Conservation (phyloP, 2,888 invertebrate species). For the Panorpa germanica region DNA sequence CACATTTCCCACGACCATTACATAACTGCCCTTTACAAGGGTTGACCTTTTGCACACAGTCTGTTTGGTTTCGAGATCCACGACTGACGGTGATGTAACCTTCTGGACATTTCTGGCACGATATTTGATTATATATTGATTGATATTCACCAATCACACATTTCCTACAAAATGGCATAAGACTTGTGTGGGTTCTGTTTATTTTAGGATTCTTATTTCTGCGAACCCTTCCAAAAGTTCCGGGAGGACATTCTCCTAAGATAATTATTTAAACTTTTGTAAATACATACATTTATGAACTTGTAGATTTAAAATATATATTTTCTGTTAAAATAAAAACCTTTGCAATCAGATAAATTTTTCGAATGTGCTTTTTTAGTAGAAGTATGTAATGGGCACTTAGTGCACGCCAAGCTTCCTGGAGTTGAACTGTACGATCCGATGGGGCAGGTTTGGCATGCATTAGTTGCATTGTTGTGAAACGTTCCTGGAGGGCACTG, state of each 20-base stretch:
- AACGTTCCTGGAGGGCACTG: conserved; percentile 45
- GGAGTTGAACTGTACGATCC: conserved; percentile 37
- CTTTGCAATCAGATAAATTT: conserved; percentile 30
- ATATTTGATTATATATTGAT: conserved; percentile 30
- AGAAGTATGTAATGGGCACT: conserved; percentile 35
- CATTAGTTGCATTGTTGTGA: conserved; percentile 29
- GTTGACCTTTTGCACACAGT: conserved; percentile 26
- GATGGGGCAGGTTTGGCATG: conserved; percentile 36
- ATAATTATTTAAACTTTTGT: conserved; percentile 5
- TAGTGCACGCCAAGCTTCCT: conserved; percentile 31
- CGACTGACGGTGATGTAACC: conserved; percentile 26
- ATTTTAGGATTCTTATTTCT: conserved; percentile 18
- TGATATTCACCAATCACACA: conserved; percentile 41
- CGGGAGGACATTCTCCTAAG: conserved; percentile 34
- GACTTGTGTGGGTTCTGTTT: conserved; percentile 21
- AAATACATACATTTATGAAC: not conserved
- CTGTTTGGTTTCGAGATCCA: conserved; percentile 21
- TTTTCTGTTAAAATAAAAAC: too few relatives aligned
- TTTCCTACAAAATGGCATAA: conserved; percentile 32
- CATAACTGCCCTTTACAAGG: conserved; percentile 23
- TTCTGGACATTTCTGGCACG: conserved; percentile 34
- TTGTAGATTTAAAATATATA: too few relatives aligned
- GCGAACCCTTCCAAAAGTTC: conserved; percentile 27
- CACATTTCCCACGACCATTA: conserved; percentile 19
- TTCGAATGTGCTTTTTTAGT: conserved; percentile 30